phyloP scores from a whole-genome alignment of 2,797 vertebrate genomes.

The Danio tinwini region DNA sequence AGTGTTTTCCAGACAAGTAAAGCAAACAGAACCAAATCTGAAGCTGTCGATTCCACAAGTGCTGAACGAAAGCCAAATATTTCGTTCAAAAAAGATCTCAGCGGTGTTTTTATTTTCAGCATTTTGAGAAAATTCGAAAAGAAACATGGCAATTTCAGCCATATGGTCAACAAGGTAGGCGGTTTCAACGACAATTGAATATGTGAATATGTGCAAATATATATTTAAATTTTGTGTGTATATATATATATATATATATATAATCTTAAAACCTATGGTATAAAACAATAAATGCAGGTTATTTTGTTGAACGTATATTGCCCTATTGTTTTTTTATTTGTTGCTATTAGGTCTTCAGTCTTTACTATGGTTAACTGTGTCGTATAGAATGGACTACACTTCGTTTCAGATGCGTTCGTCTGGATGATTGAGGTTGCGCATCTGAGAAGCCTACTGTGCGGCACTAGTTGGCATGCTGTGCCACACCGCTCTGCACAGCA shows the following conservation, averaged over 20 bases:
- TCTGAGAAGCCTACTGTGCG: constrained; percentile 17
- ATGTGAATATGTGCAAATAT: too few species aligned
- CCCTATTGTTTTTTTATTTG: too few species aligned
- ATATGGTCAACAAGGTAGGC: too few species aligned
- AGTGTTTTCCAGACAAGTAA: too few species aligned
- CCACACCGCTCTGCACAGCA: background rate
- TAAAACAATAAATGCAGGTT: background rate
- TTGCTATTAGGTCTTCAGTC: too few species aligned
- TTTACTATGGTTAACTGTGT: background rate
- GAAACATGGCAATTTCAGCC: background rate
- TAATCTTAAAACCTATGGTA: background rate
- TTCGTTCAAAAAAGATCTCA: background rate
- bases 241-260: too few species aligned
- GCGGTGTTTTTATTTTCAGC: too few species aligned
- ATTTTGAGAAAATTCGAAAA: background rate
- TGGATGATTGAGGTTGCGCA: background rate
- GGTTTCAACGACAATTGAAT: too few species aligned
- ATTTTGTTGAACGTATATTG: too few species aligned
- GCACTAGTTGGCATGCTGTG: constrained; percentile 16
- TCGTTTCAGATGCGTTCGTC: background rate
- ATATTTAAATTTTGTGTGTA: too few species aligned
- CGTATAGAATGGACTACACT: background rate
- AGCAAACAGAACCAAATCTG: background rate
- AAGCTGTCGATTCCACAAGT: constrained; percentile 18
- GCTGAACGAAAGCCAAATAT: background rate